These are phyloP conservation scores for Gerris lacustris DNA, from an alignment of 2,888 invertebrate genomes.

Conservation along the genomic window DNA sequence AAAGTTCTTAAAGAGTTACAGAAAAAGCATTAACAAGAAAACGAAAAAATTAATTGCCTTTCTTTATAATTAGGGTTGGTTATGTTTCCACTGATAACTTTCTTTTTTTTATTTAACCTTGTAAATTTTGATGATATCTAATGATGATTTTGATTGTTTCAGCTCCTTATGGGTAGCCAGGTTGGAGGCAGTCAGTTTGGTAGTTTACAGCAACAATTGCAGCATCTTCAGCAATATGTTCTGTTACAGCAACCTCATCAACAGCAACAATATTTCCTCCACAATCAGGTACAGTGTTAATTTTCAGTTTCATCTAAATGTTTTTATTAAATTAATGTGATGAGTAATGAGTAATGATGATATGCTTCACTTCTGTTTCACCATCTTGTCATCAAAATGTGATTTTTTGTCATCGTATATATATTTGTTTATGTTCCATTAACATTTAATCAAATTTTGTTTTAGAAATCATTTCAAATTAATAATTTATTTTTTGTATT, in stretches of 20 bases:
- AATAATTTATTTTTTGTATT: conserved; percentile 4
- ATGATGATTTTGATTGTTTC: conserved; percentile 24
- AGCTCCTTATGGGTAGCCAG: conserved; percentile 34
- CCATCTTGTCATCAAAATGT: neutral
- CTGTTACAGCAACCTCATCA: conserved; percentile 47
- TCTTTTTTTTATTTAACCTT: too few relatives aligned
- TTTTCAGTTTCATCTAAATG: conserved; percentile 14
- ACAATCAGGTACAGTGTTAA: conserved; percentile 50
- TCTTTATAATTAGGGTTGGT: too few relatives aligned
- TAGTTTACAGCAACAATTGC: conserved; percentile 35
- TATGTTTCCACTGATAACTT: too few relatives aligned
- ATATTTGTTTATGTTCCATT: too few relatives aligned
- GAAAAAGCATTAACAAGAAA: too few relatives aligned
- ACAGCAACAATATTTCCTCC: conserved; percentile 60
- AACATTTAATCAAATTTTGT: too few relatives aligned
- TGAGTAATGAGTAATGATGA: conserved; percentile 16
- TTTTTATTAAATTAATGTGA: conserved; percentile 5
- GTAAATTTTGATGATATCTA: too few relatives aligned
- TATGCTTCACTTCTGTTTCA: neutral
- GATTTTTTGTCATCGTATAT: too few relatives aligned
- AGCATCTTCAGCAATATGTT: conserved; percentile 50
- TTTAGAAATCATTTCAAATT: neutral
- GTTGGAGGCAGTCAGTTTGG: conserved; percentile 19
- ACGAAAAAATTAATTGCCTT: too few relatives aligned
- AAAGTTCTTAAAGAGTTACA: too few relatives aligned